Conservation (phyloP, 2,888 invertebrate species). For the Diogma glabrata region DNA sequence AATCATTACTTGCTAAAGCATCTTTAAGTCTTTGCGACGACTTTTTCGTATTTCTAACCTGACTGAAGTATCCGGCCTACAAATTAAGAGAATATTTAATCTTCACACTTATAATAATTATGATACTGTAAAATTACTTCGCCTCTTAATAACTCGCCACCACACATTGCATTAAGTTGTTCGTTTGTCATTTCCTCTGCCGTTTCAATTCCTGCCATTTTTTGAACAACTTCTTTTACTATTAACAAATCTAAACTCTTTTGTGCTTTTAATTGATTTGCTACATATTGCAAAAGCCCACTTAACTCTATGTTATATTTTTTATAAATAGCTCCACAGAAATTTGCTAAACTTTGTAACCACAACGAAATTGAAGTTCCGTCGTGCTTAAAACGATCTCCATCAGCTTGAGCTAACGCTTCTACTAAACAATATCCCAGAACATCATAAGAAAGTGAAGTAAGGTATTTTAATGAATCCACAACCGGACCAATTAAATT, state of each 20-base stretch:
- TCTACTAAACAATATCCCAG: conserved; percentile 92
- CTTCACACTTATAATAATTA: conserved; percentile 5
- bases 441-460: conserved; percentile 89
- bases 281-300: conserved; percentile 91
- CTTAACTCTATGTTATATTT: conserved; percentile 94
- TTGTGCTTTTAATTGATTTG: conserved; percentile 90
- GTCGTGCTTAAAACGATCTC: conserved; percentile 70
- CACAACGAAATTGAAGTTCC: conserved; percentile 87
- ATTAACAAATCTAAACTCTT: conserved; percentile 88
- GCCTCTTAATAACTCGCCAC: conserved; percentile 87
- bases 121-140: too few species aligned
- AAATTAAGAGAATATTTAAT: conserved; percentile 23
- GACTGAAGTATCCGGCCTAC: conserved; percentile 93
- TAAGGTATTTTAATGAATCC: conserved; percentile 93
- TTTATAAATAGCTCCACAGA: conserved; percentile 93
- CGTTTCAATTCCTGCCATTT: conserved; percentile 98
- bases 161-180: conserved; percentile 92
- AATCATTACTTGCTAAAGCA: conserved; percentile 82
- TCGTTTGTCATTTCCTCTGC: conserved; percentile 93
- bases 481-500: conserved; percentile 94
- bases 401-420: conserved; percentile 68
- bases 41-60: conserved; percentile 92
- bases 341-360: conserved; percentile 89
- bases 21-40: conserved; percentile 92
- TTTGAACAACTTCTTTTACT: conserved; percentile 93